A percentile compares a stretch with the other conserved stretches of the same genome.
Conservation (phyloP, 1,140 invertebrate genomes). For the Drosophila busckii region DNA sequence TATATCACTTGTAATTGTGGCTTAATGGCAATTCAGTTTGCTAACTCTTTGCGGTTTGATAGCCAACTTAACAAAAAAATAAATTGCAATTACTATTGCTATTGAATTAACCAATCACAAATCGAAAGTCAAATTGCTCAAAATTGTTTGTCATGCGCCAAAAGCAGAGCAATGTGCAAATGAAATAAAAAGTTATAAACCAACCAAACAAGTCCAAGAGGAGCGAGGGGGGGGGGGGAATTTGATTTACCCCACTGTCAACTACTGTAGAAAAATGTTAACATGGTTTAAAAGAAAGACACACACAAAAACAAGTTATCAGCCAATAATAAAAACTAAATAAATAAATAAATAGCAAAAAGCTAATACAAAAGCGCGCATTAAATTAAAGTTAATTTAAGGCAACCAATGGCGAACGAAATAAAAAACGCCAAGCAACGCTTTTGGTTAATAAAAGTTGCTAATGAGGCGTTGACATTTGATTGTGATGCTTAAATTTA, state of each 20-base stretch:
- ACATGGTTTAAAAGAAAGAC: constrained; percentile 49
- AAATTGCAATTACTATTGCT: constrained; percentile 43
- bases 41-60: constrained; percentile 4
- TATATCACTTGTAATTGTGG: constrained; percentile 13
- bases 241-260: constrained; percentile 43
- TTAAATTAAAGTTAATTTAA: constrained; percentile 40
- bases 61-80: constrained; percentile 10
- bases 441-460: constrained; percentile 69
- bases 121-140: constrained; percentile 60
- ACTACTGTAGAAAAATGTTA: constrained; percentile 69
- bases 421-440: constrained; percentile 43
- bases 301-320: constrained; percentile 35
- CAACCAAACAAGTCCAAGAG: constrained; percentile 9
- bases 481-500: constrained; percentile 30
- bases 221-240: not conserved
- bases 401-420: constrained; percentile 45
- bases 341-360: constrained; percentile 12
- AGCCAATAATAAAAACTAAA: constrained; percentile 35
- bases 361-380: constrained; percentile 9
- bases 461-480: constrained; percentile 61
- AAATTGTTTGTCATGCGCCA: constrained; percentile 52
- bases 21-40: constrained; percentile 12
- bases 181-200: constrained; percentile 8
- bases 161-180: constrained; percentile 26
- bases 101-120: constrained; percentile 65